Evolutionary conservation across 1,140 invertebrate genomes (phyloP).

Genomic region (Diploscapter pachys): DNA sequence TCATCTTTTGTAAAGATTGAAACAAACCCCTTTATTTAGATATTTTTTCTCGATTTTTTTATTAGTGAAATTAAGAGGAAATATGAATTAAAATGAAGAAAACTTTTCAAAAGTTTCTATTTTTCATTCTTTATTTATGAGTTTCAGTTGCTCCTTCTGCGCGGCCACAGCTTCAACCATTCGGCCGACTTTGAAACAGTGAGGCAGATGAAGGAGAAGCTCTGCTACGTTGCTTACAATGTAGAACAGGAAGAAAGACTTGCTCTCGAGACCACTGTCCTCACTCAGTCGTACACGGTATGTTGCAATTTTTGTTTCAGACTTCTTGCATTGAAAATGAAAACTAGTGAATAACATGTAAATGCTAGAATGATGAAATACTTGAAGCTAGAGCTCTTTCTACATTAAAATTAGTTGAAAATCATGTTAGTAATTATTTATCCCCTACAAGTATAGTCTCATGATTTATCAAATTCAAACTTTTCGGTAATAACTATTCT

Average conservation of each 20-base stretch:
- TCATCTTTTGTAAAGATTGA: neutral
- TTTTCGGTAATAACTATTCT: too few species aligned
- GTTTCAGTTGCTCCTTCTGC: slow-evolving; percentile 76
- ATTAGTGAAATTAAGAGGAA: neutral
- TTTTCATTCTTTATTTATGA: slow-evolving; percentile 28
- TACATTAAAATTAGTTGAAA: too few species aligned
- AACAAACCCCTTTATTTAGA: neutral
- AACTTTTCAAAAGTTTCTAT: slow-evolving; percentile 17
- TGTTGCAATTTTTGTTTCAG: slow-evolving; percentile 45
- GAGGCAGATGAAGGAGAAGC: slow-evolving; percentile 96
- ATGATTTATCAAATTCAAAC: too few species aligned
- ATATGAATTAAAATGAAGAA: neutral
- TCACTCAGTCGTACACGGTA: slow-evolving; percentile 93
- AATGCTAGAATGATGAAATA: too few species aligned
- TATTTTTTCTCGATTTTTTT: neutral
- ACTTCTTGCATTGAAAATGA: too few species aligned
- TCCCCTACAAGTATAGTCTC: too few species aligned
- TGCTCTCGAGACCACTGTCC: slow-evolving; percentile 92
- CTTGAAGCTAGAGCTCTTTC: too few species aligned
- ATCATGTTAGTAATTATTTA: too few species aligned
- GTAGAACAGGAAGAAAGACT: slow-evolving; percentile 95
- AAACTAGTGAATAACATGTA: too few species aligned
- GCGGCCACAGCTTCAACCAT: slow-evolving; percentile 98
- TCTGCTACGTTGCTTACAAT: slow-evolving; percentile 99
- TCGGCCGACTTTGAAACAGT: slow-evolving; percentile 99